These are phyloP conservation scores for Oreochromis aureus DNA, from an alignment of 2,113 vertebrate species.

Conservation along the genomic window DNA sequence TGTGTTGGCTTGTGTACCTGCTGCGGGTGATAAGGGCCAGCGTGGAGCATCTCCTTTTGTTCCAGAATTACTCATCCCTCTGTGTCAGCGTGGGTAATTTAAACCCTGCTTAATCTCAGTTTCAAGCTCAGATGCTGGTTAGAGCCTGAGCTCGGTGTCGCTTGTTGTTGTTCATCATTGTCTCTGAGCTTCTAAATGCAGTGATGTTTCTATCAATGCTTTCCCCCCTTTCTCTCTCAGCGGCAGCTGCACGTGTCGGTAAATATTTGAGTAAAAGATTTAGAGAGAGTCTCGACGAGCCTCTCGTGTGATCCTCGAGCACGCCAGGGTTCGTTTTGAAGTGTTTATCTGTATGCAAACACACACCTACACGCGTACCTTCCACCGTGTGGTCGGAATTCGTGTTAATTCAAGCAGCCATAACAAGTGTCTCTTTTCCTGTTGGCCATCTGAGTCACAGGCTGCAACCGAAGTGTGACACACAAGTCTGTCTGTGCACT, in stretches of 20 bases:
- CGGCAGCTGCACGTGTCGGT: not conserved
- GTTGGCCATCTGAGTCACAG: slow-evolving; percentile 60
- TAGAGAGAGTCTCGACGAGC: not conserved
- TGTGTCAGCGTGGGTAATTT: slow-evolving; percentile 38
- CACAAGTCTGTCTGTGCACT: slow-evolving; percentile 11
- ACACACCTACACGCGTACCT: not conserved
- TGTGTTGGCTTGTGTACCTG: slow-evolving; percentile 57
- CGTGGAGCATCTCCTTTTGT: slow-evolving; percentile 39
- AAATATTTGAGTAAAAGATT: not conserved
- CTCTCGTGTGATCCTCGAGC: slow-evolving; percentile 1
- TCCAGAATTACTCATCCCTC: slow-evolving; percentile 42
- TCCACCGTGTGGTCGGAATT: not conserved
- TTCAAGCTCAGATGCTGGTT: slow-evolving; percentile 11
- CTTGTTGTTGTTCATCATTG: not conserved
- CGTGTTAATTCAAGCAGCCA: slow-evolving; percentile 45
- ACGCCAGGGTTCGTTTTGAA: not conserved
- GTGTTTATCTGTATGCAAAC: slow-evolving; percentile 7
- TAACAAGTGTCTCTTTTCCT: slow-evolving; percentile 56
- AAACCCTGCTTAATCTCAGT: slow-evolving; percentile 45
- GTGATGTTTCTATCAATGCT: not conserved
- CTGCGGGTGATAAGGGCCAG: slow-evolving; percentile 46
- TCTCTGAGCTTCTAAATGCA: not conserved
- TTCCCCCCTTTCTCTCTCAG: not conserved
- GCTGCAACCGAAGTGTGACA: slow-evolving; percentile 57
- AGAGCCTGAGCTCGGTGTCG: slow-evolving; percentile 6